Evolutionary conservation across 1,140 invertebrate species (phyloP).

Genomic region (Eurosta solidaginis): DNA sequence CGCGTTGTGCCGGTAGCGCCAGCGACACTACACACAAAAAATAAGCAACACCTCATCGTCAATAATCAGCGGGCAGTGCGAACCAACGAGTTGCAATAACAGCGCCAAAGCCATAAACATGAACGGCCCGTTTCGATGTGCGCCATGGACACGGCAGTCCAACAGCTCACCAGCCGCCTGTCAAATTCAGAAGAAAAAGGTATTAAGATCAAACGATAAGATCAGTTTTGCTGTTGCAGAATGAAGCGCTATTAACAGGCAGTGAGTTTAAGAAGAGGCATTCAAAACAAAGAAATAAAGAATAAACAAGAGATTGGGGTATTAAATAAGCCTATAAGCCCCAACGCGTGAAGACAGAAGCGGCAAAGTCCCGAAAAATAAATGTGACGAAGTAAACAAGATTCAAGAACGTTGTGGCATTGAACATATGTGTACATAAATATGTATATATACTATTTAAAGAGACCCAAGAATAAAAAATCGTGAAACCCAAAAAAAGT

Average conservation of each 20-base stretch:
- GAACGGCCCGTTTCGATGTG: background rate
- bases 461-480: background rate
- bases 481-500: background rate
- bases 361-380: slow-evolving; percentile 18
- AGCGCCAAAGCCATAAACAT: background rate
- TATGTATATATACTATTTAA: background rate
- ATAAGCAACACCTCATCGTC: slow-evolving; percentile 21
- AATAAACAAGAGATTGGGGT: background rate
- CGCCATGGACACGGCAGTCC: too few species aligned
- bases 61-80: background rate
- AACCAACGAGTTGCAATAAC: background rate
- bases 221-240: slow-evolving; percentile 36
- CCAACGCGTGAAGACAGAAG: background rate
- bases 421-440: background rate
- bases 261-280: background rate
- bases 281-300: background rate
- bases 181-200: slow-evolving; percentile 34
- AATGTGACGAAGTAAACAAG: background rate
- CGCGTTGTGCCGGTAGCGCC: background rate
- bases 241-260: background rate
- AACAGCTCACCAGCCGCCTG: background rate
- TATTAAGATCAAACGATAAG: slow-evolving; percentile 59
- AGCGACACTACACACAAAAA: slow-evolving; percentile 13
- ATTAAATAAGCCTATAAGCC: background rate
- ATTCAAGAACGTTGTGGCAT: background rate